Base-by-base conservation (phyloP, 1,140 invertebrate species). In the Helicoverpa armigera region DNA sequence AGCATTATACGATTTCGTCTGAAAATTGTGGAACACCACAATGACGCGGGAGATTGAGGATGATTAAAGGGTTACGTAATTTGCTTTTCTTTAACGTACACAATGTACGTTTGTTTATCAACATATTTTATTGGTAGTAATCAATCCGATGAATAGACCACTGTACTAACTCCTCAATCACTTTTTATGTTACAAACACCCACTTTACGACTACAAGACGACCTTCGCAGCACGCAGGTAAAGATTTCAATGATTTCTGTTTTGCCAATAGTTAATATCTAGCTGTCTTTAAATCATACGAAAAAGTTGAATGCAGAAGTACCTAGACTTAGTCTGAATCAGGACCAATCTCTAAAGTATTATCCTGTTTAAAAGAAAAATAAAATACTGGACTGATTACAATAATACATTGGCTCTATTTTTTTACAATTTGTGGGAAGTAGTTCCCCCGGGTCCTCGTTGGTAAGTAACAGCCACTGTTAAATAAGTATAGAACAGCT, bases 81-180 rank as follows among this genome's bases (percentile, higher is more conserved):
- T 51, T 50, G 58, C 14, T 51, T 75, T 12, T 60, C 48, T 69
- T 61, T 43, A 16, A 75, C 58, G 23, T 16, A 58, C 50, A 75
- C 73, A 75, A 75, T 75, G 56, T 51, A 63, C 7, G 35, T 16
- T 50, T 61, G 58, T 61, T 75, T 75, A 75, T 16, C 35, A 60
- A 73, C 58, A 75, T 16, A 12, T 43, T 75, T 56, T 43, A 75
- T 75, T 75, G 35, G 73, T 75, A 61, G 73, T 75, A 61, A 75
- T 75, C 58, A 75, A 63, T 54, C 56, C 29, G 14, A 23, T 56
- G 67, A 70, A n/a, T 18, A 29, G 23, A 23, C 18, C 2, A 70
- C 16, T 23, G 16, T 51, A 51, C n/a, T 69, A 50, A 23, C 9
- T 51, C 50, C 18, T n/a, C 35, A 12, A 18, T 18, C 67, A 23